These are phyloP conservation scores for Tichodroma muraria DNA, from an alignment of 2,113 vertebrate species.

Conservation along the genomic window DNA sequence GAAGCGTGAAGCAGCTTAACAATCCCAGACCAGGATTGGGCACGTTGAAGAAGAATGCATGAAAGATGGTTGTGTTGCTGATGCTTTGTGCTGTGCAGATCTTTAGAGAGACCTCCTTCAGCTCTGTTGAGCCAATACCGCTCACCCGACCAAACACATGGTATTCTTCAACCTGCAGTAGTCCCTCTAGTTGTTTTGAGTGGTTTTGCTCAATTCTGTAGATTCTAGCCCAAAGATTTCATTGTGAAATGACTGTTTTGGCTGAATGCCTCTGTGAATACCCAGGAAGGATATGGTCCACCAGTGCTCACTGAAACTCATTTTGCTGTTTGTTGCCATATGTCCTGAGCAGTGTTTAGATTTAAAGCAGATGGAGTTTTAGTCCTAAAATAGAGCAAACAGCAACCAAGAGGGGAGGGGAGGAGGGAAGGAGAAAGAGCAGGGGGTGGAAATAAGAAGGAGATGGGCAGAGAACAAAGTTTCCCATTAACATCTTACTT, in stretches of 20 bases:
- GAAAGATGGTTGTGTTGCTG: neutral
- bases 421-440: no score
- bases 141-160: neutral
- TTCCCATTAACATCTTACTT: neutral
- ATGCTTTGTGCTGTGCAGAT: neutral
- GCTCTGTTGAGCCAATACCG: neutral
- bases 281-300: neutral
- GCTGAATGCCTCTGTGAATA: neutral
- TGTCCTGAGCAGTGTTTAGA: neutral
- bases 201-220: neutral
- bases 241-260: neutral
- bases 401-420: neutral
- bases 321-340: neutral
- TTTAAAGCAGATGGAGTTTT: neutral
- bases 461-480: neutral
- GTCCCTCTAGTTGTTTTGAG: neutral
- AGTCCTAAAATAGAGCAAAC: neutral
- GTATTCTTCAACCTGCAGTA: neutral
- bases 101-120: neutral
- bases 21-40: neutral
- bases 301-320: neutral
- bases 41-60: neutral
- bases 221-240: neutral
- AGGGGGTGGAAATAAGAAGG: rapidly evolving
- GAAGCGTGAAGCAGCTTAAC: neutral